Evolutionary conservation across 2,113 vertebrate species (phyloP), one percentile per base, ranked within the genome.

Genomic region (Sclerurus mexicanus): DNA sequence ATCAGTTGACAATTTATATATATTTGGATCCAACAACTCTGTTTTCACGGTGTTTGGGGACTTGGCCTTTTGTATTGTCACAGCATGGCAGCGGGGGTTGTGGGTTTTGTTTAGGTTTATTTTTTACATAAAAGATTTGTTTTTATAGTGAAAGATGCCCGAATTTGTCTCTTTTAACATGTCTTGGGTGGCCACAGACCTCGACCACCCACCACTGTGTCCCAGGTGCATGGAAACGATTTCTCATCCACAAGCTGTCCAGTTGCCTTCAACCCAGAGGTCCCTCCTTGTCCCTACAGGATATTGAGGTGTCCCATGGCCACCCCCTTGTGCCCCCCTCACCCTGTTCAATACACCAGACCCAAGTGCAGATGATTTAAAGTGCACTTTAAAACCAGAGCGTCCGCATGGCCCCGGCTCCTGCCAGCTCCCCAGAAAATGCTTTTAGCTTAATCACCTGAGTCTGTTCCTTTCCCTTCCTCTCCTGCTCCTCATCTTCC

Each of bases 71-170:
- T 96, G 93, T 96, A 96, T 96, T 20, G 95, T 96, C 87, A 81
- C 12, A 93, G 89, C 96, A 90, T 42, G 96, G 96, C 87, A 76
- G 96, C 39, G 72, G 95, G 93, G 95, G 86, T 82, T 86, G 89
- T 56, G 96, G 96, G 93, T 69, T 96, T 95, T 96, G 80, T 81
- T 96, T 96, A 96, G 96, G 95, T 96, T 96, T 96, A 96, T 96
- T 96, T 96, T 96, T 96, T 96, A 96, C 96, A 96, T 96, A 96
- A 96, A 96, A 96, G 89, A 96, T 87, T 91, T 91, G 86, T 15
- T 94, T 96, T 96, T 96, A 96, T 96, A 96, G 96, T 92, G 91
- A 96, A 94, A 87, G 56, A 4, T 22, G 69, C 91, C 69, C 12
- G 15, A 2, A 18, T 52, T 72, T 59, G 27, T 87, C 75, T 87